These are phyloP conservation scores for Eudasyphora cyanicolor DNA, from an alignment of 2,888 invertebrate genomes.

Conservation along the genomic window DNA sequence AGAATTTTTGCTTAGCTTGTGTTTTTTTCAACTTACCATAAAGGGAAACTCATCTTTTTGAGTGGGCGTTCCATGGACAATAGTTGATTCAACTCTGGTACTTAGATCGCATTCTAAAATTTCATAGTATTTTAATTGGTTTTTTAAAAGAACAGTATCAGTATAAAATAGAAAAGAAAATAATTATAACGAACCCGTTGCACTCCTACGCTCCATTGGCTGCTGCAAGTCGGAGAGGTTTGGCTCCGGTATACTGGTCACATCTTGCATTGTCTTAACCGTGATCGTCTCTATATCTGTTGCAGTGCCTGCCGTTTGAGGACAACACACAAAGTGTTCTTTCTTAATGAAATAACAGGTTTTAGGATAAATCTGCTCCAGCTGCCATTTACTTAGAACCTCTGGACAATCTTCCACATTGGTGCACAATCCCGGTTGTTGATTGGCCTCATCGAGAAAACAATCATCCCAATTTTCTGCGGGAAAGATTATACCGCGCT, in stretches of 20 bases:
- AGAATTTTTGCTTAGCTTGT: too few relatives aligned
- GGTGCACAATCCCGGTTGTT: conserved; percentile 69
- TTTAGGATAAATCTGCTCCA: conserved; percentile 68
- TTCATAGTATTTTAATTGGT: not conserved
- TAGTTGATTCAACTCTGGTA: conserved; percentile 33
- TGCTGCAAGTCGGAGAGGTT: too few relatives aligned
- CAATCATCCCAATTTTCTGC: conserved; percentile 70
- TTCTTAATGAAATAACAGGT: conserved; percentile 75
- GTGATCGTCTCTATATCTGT: not conserved
- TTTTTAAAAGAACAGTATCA: too few relatives aligned
- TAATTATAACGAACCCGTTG: conserved; percentile 65
- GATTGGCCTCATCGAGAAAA: conserved; percentile 65
- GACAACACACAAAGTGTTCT: conserved; percentile 74
- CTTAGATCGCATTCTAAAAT: conserved; percentile 64
- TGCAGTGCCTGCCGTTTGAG: conserved; percentile 29
- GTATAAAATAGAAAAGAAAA: not conserved
- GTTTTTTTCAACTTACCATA: conserved; percentile 67
- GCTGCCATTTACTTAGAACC: conserved; percentile 70
- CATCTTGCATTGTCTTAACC: not conserved
- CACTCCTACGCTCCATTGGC: conserved; percentile 68
- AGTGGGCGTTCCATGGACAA: conserved; percentile 58
- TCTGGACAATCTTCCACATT: conserved; percentile 70
- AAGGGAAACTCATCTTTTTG: conserved; percentile 66
- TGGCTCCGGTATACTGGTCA: not conserved
- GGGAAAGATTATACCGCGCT: conserved; percentile 70